These are phyloP conservation scores for Psittacara wagleri DNA, from an alignment of 2,113 vertebrate genomes.

Conservation along the genomic window DNA sequence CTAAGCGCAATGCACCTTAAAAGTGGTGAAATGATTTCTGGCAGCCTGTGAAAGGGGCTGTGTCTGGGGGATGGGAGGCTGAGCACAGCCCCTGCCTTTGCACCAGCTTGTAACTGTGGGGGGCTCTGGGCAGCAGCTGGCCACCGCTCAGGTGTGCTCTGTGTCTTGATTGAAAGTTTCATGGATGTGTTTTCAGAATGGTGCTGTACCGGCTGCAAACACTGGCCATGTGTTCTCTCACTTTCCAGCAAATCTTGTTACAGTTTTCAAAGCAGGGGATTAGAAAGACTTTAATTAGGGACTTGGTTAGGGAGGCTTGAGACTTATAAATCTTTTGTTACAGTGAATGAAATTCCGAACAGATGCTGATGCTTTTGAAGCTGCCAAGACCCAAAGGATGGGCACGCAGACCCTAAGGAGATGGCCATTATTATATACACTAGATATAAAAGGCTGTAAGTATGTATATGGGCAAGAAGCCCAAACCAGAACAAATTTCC, in stretches of 20 bases:
- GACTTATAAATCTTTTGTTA: constrained; percentile 30
- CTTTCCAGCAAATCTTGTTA: constrained; percentile 4
- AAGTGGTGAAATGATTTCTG: constrained; percentile 28
- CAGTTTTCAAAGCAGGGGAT: constrained; percentile 10
- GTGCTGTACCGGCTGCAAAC: background rate
- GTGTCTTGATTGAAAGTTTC: background rate
- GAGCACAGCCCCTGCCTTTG: background rate
- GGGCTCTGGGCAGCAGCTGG: background rate
- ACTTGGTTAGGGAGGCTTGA: background rate
- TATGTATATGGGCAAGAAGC: background rate
- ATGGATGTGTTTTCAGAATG: background rate
- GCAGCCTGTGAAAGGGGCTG: background rate
- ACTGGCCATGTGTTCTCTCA: background rate
- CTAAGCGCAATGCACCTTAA: constrained; percentile 20
- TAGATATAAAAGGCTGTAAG: background rate
- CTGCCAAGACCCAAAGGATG: constrained; percentile 2
- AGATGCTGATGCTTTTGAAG: constrained; percentile 37
- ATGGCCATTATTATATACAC: background rate
- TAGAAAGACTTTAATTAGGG: constrained; percentile 34
- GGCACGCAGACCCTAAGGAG: background rate
- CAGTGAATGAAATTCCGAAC: constrained; percentile 24
- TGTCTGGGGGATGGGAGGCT: background rate
- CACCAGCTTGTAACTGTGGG: background rate
- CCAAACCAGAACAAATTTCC: background rate
- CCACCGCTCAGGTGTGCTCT: background rate